These are phyloP conservation scores for Emmelina monodactyla DNA, from an alignment of 2,888 invertebrate species.

Conservation along the genomic window DNA sequence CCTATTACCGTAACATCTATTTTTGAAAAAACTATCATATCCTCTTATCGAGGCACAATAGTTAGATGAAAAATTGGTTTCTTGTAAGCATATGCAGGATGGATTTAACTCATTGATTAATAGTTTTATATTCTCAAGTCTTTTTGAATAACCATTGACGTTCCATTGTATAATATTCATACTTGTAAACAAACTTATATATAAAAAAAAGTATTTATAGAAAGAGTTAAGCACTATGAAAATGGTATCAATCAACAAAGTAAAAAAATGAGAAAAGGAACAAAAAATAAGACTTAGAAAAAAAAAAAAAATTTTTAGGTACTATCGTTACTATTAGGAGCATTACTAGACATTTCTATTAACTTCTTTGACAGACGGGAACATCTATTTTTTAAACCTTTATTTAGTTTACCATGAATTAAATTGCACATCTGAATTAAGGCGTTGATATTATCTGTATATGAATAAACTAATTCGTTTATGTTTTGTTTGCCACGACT, in stretches of 20 bases:
- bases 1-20: constrained; percentile 59
- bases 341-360: neutral
- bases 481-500: constrained; percentile 10
- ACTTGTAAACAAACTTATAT: neutral
- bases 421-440: constrained; percentile 3
- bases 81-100: constrained; percentile 11
- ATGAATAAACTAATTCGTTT: constrained; percentile 2
- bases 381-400: neutral
- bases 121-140: constrained; percentile 9
- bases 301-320: no score
- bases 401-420: neutral
- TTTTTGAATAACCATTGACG: constrained; percentile 2
- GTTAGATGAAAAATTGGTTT: constrained; percentile 9
- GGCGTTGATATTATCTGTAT: neutral
- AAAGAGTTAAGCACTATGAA: no score
- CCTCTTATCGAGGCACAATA: constrained; percentile 7
- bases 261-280: no score
- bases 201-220: neutral
- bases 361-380: neutral
- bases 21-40: constrained; percentile 4
- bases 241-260: no score
- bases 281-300: no score
- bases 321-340: no score
- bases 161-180: constrained; percentile 1
- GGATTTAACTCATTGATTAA: constrained; percentile 3